Percentiles rank a stretch among this genome's conserved stretches.
phyloP scores from a whole-genome alignment of 2,888 invertebrate species.

The Allygus modestus region DNA sequence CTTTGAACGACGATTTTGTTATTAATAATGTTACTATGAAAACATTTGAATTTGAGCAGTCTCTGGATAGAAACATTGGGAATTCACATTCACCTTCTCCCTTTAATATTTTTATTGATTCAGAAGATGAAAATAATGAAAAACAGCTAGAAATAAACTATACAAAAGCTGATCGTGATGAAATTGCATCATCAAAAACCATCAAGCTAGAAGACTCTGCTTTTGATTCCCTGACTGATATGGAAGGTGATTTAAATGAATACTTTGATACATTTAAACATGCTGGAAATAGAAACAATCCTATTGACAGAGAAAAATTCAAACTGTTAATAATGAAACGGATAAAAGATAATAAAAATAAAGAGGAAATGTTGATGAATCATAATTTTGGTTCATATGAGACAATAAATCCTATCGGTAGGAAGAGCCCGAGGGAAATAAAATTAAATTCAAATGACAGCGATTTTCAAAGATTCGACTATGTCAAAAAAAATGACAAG shows the following conservation, averaged over 20 bases:
- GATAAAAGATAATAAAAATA: conserved; percentile 3
- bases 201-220: background rate
- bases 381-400: background rate
- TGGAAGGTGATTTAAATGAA: conserved; percentile 5
- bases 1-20: background rate
- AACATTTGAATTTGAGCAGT: conserved; percentile 4
- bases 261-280: conserved; percentile 11
- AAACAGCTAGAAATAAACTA: background rate
- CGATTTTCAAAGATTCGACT: background rate
- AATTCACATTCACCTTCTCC: background rate
- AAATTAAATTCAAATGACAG: background rate
- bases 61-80: background rate
- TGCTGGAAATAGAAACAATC: background rate
- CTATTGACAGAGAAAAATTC: background rate
- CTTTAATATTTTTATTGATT: background rate
- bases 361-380: background rate
- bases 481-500: background rate
- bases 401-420: background rate
- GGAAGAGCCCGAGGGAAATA: background rate
- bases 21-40: conserved; percentile 3
- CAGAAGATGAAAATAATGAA: background rate
- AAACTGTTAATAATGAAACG: conserved; percentile 33
- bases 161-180: background rate
- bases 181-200: background rate
- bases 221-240: background rate